Evolutionary conservation across 2,113 vertebrate species (phyloP).

Genomic region (Poecile atricapillus): DNA sequence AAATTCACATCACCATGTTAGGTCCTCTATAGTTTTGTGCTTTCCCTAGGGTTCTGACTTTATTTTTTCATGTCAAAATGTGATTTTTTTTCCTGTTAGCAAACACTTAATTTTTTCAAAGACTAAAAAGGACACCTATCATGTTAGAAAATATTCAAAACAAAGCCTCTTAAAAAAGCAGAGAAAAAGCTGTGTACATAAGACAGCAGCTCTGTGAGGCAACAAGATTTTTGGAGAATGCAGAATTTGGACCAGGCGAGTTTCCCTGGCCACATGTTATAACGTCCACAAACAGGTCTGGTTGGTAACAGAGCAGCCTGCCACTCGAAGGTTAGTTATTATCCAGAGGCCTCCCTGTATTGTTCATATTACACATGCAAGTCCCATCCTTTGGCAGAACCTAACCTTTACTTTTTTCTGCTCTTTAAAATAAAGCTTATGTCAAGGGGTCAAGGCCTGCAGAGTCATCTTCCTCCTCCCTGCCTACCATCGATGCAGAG

Average conservation of each 20-base stretch:
- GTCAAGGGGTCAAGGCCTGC: background rate
- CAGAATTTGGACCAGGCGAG: background rate
- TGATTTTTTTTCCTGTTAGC: background rate
- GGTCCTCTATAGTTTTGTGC: background rate
- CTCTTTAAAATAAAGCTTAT: background rate
- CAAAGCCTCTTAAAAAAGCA: background rate
- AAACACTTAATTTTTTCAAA: background rate
- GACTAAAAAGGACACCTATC: background rate
- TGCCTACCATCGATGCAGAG: background rate
- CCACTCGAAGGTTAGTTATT: background rate
- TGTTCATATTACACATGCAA: background rate
- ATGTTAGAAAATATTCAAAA: background rate
- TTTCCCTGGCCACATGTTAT: background rate
- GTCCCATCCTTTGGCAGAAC: background rate
- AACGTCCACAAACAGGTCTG: background rate
- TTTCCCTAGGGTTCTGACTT: background rate
- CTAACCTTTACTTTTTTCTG: background rate
- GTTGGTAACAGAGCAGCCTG: background rate
- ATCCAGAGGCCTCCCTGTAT: background rate
- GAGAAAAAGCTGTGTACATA: background rate
- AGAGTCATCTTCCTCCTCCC: background rate
- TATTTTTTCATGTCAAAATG: background rate
- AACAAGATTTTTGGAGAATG: background rate
- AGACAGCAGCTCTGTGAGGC: background rate
- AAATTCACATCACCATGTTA: background rate